Conservation (phyloP, 1,140 invertebrate species). For the Aphelinus atriplicis region DNA sequence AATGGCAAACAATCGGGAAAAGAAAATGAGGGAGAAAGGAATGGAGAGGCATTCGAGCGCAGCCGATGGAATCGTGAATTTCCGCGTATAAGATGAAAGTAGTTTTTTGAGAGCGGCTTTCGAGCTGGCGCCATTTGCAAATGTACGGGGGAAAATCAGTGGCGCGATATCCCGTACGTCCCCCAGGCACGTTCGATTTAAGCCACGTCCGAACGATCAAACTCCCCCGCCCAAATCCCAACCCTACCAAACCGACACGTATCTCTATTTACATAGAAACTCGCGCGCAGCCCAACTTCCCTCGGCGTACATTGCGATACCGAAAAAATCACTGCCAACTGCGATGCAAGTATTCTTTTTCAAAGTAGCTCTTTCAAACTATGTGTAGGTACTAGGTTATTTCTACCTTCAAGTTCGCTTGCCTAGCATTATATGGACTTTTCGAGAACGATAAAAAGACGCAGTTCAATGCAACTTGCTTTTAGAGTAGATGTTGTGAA, state of each 20-base stretch:
- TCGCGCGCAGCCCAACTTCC: constrained; percentile 6
- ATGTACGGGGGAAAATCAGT: constrained; percentile 22
- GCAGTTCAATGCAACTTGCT: no score
- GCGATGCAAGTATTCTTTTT: background rate
- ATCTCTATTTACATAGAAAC: constrained; percentile 20
- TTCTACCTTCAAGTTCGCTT: no score
- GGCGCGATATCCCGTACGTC: constrained; percentile 3
- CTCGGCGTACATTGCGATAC: background rate
- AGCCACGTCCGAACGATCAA: constrained; percentile 27
- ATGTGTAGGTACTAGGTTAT: no score
- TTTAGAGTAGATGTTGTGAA: no score
- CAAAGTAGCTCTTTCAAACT: no score
- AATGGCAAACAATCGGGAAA: background rate
- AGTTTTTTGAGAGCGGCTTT: background rate
- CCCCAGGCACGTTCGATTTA: constrained; percentile 18
- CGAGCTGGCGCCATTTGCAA: constrained; percentile 1
- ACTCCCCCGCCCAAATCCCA: background rate
- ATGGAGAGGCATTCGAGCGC: background rate
- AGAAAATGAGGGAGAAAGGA: background rate
- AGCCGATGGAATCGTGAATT: constrained; percentile 11
- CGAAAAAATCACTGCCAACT: background rate
- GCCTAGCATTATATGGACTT: no score
- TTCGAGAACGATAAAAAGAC: no score
- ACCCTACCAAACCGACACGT: background rate
- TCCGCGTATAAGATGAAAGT: constrained; percentile 8